Conservation (phyloP, 1,140 invertebrate species). For the Dendroctonus valens region DNA sequence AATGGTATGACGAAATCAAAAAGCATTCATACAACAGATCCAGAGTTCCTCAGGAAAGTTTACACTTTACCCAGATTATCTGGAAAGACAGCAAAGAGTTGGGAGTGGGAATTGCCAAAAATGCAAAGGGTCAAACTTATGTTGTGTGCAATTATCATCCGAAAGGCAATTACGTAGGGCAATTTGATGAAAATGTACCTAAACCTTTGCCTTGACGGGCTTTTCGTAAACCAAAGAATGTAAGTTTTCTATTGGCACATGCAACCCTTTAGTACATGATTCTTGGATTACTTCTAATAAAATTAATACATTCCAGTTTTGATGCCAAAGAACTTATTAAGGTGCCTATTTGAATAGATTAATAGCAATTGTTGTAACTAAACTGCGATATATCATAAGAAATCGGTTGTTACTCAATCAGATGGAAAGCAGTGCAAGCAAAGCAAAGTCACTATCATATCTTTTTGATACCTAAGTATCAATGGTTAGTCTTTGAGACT, state of each 20-base stretch:
- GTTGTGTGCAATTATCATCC: conserved; percentile 81
- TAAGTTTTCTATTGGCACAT: conserved; percentile 27
- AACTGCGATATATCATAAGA: too few relatives aligned
- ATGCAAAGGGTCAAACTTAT: conserved; percentile 56
- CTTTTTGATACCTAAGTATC: too few relatives aligned
- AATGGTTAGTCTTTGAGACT: too few relatives aligned
- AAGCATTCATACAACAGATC: conserved; percentile 53
- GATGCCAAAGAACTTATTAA: conserved; percentile 34
- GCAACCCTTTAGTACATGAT: conserved; percentile 32
- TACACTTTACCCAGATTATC: conserved; percentile 60
- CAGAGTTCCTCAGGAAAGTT: conserved; percentile 58
- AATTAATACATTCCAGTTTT: conserved; percentile 3
- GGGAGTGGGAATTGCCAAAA: conserved; percentile 72
- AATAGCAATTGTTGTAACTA: too few relatives aligned
- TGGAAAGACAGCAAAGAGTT: conserved; percentile 70
- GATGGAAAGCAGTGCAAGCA: too few relatives aligned
- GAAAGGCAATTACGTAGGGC: conserved; percentile 75
- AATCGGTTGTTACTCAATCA: too few relatives aligned
- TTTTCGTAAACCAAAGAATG: conserved; percentile 18
- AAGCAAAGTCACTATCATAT: too few relatives aligned
- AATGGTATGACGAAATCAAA: conserved; percentile 69
- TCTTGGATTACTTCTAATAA: neutral
- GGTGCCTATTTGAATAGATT: conserved; percentile 4
- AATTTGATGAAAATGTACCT: conserved; percentile 68
- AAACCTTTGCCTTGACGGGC: conserved; percentile 37